A percentile compares a stretch with the other conserved stretches of the same genome.
These are phyloP conservation scores for Brachystomella parvula DNA, from an alignment of 1,140 invertebrate genomes.

Conservation along the genomic window DNA sequence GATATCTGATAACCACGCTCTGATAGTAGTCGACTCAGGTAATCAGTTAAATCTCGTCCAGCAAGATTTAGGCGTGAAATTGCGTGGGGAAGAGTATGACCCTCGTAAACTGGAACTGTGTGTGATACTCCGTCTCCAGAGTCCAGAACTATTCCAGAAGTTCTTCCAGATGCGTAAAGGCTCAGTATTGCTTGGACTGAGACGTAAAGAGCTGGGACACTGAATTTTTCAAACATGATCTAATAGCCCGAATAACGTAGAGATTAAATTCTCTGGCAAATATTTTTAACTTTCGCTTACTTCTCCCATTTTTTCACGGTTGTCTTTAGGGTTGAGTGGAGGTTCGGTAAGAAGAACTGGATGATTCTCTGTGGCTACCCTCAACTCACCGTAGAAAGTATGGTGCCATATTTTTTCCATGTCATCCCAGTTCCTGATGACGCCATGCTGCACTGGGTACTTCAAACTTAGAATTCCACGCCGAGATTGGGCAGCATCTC, in stretches of 20 bases:
- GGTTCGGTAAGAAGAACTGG: constrained; percentile 55
- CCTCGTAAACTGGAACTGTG: constrained; percentile 49
- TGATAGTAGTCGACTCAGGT: constrained; percentile 49
- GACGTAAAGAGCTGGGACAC: constrained; percentile 49
- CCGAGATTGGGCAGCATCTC: constrained; percentile 14
- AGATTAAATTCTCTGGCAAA: too few relatives aligned
- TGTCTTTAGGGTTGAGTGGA: constrained; percentile 53
- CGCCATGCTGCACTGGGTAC: constrained; percentile 56
- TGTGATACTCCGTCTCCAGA: constrained; percentile 49
- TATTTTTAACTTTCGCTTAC: too few relatives aligned
- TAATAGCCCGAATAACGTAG: too few relatives aligned
- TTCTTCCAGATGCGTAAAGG: constrained; percentile 49
- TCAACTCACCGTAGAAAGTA: constrained; percentile 40
- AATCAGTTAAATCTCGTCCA: constrained; percentile 52
- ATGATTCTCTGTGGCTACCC: constrained; percentile 58
- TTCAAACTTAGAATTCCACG: constrained; percentile 49
- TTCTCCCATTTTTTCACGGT: constrained; percentile 57
- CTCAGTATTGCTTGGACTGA: constrained; percentile 47
- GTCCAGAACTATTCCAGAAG: constrained; percentile 48
- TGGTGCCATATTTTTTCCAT: constrained; percentile 31
- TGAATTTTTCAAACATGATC: constrained; percentile 55
- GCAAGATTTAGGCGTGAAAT: constrained; percentile 50
- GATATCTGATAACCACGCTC: constrained; percentile 47
- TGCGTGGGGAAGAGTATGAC: constrained; percentile 47
- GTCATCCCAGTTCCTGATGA: constrained; percentile 47